Evolutionary conservation across 2,888 invertebrate species (phyloP).

Genomic region (Nineta flava): DNA sequence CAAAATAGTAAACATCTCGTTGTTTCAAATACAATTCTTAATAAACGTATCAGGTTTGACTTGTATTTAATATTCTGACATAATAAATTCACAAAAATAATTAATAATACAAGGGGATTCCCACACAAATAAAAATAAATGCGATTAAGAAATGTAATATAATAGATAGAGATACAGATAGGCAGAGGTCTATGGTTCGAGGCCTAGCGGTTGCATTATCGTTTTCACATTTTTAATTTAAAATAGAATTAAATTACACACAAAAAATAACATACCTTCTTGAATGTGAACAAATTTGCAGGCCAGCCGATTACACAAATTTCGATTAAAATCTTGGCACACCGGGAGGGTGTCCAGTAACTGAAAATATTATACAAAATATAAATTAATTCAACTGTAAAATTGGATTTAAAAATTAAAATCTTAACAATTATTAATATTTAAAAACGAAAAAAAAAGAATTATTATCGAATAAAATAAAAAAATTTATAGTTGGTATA

Average conservation of each 20-base stretch:
- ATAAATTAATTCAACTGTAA: slow-evolving; percentile 6
- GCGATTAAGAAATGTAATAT: too few relatives aligned
- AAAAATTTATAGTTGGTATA: background rate
- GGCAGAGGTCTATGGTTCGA: too few relatives aligned
- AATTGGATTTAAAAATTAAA: background rate
- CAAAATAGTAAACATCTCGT: too few relatives aligned
- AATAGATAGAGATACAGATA: too few relatives aligned
- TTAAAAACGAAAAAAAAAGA: background rate
- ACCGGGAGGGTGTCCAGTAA: slow-evolving; percentile 99
- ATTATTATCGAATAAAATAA: background rate
- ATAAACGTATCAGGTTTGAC: too few relatives aligned
- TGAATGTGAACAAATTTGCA: slow-evolving; percentile 97
- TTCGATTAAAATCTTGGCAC: slow-evolving; percentile 99
- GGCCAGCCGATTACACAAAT: slow-evolving; percentile 89
- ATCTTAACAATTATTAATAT: background rate
- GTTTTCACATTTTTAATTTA: background rate
- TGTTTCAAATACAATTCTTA: too few relatives aligned
- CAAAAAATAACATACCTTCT: slow-evolving; percentile 54
- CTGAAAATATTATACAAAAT: slow-evolving; percentile 48
- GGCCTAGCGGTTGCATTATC: too few relatives aligned
- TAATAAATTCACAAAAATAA: too few relatives aligned
- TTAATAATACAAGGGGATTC: too few relatives aligned
- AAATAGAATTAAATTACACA: background rate
- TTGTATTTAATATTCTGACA: too few relatives aligned
- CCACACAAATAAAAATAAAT: too few relatives aligned